A percentile compares a stretch with the other conserved stretches of the same genome.
Evolutionary conservation across 1,140 invertebrate species (phyloP).

Genomic region (Batillaria attramentaria): DNA sequence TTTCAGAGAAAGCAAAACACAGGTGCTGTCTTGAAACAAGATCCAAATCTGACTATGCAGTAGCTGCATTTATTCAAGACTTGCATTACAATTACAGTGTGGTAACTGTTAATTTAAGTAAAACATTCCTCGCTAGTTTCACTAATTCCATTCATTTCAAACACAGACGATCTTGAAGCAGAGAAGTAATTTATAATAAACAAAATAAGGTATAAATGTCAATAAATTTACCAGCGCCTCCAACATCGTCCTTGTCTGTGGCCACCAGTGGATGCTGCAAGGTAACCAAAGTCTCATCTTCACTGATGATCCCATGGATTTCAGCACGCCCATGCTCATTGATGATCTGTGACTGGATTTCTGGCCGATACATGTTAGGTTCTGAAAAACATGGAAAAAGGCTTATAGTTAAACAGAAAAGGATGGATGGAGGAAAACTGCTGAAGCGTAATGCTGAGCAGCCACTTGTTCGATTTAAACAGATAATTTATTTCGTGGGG

Average conservation of each 20-base stretch:
- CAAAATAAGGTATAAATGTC: neutral
- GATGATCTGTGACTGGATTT: conserved; percentile 46
- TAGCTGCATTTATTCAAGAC: too few species aligned
- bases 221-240: conserved; percentile 56
- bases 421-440: too few species aligned
- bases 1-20: too few species aligned
- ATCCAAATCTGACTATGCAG: too few species aligned
- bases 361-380: conserved; percentile 56
- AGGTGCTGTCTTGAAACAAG: too few species aligned
- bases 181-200: neutral
- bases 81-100: too few species aligned
- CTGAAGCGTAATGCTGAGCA: neutral
- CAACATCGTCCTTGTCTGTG: conserved; percentile 56
- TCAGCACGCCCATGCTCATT: conserved; percentile 54
- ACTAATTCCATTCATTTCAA: neutral
- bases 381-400: conserved; percentile 59
- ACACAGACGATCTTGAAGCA: neutral
- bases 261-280: conserved; percentile 58
- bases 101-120: too few species aligned
- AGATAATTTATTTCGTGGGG: neutral
- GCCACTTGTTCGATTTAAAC: neutral
- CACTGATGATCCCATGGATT: conserved; percentile 59
- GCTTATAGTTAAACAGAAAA: too few species aligned
- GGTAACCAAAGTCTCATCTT: conserved; percentile 56
- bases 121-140: neutral